These are phyloP conservation scores for Drosophila triauraria DNA, from an alignment of 1,140 invertebrate genomes.

Conservation along the genomic window DNA sequence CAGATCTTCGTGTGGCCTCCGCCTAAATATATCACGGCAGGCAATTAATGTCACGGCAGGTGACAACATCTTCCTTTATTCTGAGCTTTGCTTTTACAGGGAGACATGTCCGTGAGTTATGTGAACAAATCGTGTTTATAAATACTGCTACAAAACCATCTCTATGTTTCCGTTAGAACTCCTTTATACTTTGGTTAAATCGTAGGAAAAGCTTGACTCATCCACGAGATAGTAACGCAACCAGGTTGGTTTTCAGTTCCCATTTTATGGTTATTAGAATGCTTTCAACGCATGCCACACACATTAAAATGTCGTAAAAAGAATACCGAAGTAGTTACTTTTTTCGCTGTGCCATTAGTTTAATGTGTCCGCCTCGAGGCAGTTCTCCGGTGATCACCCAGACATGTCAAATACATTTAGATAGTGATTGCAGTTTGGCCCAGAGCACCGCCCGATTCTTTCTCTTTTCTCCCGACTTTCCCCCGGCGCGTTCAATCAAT, in stretches of 20 bases:
- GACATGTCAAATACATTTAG: conserved; percentile 79
- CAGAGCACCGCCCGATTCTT: conserved; percentile 8
- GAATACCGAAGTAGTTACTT: conserved; percentile 50
- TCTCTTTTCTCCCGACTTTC: conserved; percentile 60
- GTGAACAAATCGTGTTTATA: no score
- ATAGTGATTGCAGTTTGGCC: conserved; percentile 52
- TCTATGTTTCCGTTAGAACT: conserved; percentile 4
- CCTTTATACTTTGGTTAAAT: conserved; percentile 35
- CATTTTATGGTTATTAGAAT: conserved; percentile 69
- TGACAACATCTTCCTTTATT: conserved; percentile 56
- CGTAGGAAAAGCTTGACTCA: conserved; percentile 58
- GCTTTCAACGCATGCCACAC: conserved; percentile 52
- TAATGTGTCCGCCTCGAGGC: conserved; percentile 49
- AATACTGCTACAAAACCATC: no score
- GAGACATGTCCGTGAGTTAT: background rate
- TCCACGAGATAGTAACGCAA: conserved; percentile 14
- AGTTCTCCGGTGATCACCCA: conserved; percentile 43
- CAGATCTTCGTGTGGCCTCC: conserved; percentile 59
- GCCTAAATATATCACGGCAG: conserved; percentile 58
- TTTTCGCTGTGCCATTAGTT: conserved; percentile 66
- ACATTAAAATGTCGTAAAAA: conserved; percentile 75
- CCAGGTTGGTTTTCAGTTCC: conserved; percentile 34
- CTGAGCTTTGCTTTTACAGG: conserved; percentile 37
- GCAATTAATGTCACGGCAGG: conserved; percentile 71
- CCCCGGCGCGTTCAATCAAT: conserved; percentile 54